A percentile compares a stretch with the other conserved stretches of the same genome.
phyloP scores from a whole-genome alignment of 2,888 invertebrate species.

The Cryptocephalus primarius region DNA sequence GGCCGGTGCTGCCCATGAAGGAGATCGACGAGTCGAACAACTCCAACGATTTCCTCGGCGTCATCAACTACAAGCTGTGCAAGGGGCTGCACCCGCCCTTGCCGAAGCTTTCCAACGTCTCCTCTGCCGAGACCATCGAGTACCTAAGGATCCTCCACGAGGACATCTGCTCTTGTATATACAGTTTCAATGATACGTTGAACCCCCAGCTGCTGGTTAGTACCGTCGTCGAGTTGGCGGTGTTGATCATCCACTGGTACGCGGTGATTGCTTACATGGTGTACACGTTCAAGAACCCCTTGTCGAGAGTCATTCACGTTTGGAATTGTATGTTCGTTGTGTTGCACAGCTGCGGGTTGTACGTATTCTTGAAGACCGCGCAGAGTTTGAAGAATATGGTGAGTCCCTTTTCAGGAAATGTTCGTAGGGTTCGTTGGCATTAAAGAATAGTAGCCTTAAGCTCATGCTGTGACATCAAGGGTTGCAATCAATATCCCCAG shows the following conservation, averaged over 20 bases:
- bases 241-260: constrained; percentile 33
- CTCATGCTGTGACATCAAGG: no score
- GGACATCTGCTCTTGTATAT: constrained; percentile 28
- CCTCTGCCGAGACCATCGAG: constrained; percentile 26
- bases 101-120: constrained; percentile 16
- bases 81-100: constrained; percentile 22
- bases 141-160: constrained; percentile 31
- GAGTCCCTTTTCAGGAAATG: no score
- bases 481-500: no score
- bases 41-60: constrained; percentile 25
- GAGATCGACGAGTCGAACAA: constrained; percentile 28
- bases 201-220: constrained; percentile 32
- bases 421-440: no score
- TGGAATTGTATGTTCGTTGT: constrained; percentile 30
- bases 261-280: constrained; percentile 32
- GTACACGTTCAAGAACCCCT: constrained; percentile 24
- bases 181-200: constrained; percentile 27
- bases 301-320: constrained; percentile 26
- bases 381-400: constrained; percentile 33
- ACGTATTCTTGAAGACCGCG: constrained; percentile 29
- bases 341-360: constrained; percentile 29
- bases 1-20: constrained; percentile 29
- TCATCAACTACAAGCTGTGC: constrained; percentile 25
- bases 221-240: constrained; percentile 28
- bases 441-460: no score